Percentiles rank a stretch among this genome's conserved stretches.
These are phyloP conservation scores for Podotricha telesiphe DNA, from an alignment of 2,888 invertebrate species.

Conservation along the genomic window DNA sequence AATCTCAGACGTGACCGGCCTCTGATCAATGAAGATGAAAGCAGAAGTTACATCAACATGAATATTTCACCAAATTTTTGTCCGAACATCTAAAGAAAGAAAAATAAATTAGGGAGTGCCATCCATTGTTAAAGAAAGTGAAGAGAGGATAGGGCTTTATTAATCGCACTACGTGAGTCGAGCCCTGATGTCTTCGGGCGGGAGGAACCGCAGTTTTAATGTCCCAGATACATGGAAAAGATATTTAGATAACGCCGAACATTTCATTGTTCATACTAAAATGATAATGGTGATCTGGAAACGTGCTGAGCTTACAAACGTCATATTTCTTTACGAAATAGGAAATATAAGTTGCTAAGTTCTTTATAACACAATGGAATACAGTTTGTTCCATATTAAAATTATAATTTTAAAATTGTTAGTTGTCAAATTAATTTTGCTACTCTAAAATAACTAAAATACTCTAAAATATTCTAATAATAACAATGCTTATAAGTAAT, in stretches of 20 bases:
- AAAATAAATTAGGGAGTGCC: slow-evolving; percentile 29
- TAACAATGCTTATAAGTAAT: too few relatives aligned
- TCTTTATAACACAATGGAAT: not conserved
- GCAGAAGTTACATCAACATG: slow-evolving; percentile 22
- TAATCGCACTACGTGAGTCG: slow-evolving; percentile 63
- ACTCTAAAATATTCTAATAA: too few relatives aligned
- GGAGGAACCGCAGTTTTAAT: slow-evolving; percentile 33
- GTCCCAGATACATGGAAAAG: slow-evolving; percentile 34
- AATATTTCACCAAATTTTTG: slow-evolving; percentile 16
- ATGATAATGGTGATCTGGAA: slow-evolving; percentile 22
- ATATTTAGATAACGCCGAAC: slow-evolving; percentile 33
- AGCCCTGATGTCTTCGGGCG: slow-evolving; percentile 50
- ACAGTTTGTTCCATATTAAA: not conserved
- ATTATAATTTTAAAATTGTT: too few relatives aligned
- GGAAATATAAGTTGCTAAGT: not conserved
- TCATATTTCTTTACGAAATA: not conserved
- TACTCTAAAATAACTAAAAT: too few relatives aligned
- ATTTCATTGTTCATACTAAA: slow-evolving; percentile 13
- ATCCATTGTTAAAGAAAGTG: slow-evolving; percentile 22
- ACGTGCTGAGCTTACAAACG: slow-evolving; percentile 18
- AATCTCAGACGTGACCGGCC: slow-evolving; percentile 15
- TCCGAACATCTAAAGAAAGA: slow-evolving; percentile 15
- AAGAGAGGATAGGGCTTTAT: slow-evolving; percentile 49
- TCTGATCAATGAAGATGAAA: slow-evolving; percentile 15
- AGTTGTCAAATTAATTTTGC: too few relatives aligned